A percentile compares a stretch with the other conserved stretches of the same genome.
Conservation (phyloP, 2,888 invertebrate species). For the Folsomia candida region DNA sequence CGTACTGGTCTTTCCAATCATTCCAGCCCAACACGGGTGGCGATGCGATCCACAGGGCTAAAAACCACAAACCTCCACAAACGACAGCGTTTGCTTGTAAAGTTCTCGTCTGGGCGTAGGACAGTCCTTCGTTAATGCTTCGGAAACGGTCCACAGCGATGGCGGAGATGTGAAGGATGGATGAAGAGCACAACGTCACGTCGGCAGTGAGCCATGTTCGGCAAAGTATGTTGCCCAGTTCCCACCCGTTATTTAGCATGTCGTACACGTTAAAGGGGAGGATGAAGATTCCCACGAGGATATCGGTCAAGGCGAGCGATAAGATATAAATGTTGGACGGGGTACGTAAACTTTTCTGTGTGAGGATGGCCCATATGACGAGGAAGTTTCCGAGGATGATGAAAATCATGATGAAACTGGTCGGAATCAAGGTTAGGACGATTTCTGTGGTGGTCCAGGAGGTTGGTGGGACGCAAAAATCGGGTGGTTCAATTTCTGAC, state of each 20-base stretch:
- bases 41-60: slow-evolving; percentile 45
- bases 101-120: slow-evolving; percentile 41
- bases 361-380: slow-evolving; percentile 42
- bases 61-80: slow-evolving; percentile 36
- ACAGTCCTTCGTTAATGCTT: slow-evolving; percentile 44
- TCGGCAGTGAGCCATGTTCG: slow-evolving; percentile 41
- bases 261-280: slow-evolving; percentile 43
- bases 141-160: slow-evolving; percentile 48
- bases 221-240: slow-evolving; percentile 30
- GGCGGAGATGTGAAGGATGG: slow-evolving; percentile 45
- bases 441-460: not conserved
- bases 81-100: slow-evolving; percentile 26
- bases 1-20: slow-evolving; percentile 23
- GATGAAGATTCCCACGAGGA: slow-evolving; percentile 43
- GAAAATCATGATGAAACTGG: not conserved
- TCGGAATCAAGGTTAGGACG: not conserved
- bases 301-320: slow-evolving; percentile 43
- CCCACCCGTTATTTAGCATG: slow-evolving; percentile 32
- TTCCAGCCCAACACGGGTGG: slow-evolving; percentile 45
- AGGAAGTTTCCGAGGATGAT: slow-evolving; percentile 45
- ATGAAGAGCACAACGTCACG: slow-evolving; percentile 43
- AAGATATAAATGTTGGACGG: slow-evolving; percentile 46
- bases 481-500: too few relatives aligned
- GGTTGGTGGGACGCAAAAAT: too few relatives aligned
- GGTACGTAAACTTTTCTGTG: slow-evolving; percentile 30